These are phyloP conservation scores for Aleiodes leptofemur DNA, from an alignment of 2,888 invertebrate species.

Conservation along the genomic window DNA sequence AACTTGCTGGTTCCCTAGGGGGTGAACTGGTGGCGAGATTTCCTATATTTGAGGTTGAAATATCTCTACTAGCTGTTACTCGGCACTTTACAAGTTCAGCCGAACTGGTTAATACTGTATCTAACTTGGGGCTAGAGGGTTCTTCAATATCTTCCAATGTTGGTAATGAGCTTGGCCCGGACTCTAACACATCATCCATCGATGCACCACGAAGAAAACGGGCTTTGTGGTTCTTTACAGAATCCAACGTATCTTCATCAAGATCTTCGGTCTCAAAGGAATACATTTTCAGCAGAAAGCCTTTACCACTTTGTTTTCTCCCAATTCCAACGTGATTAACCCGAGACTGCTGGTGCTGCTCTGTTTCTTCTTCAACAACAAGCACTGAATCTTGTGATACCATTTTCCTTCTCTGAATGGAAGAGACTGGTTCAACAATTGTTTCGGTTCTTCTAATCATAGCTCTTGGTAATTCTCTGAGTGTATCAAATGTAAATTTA, in stretches of 20 bases:
- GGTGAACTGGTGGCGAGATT: conserved; percentile 55
- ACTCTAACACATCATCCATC: conserved; percentile 66
- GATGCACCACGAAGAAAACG: conserved; percentile 64
- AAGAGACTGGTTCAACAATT: conserved; percentile 47
- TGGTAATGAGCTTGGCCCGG: conserved; percentile 66
- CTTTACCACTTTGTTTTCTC: conserved; percentile 67
- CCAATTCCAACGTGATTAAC: conserved; percentile 46
- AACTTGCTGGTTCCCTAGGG: conserved; percentile 61
- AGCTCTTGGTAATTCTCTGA: conserved; percentile 52
- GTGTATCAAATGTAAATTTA: conserved; percentile 68
- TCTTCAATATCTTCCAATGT: conserved; percentile 57
- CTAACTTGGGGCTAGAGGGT: conserved; percentile 48
- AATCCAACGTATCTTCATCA: conserved; percentile 53
- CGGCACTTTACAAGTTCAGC: conserved; percentile 69
- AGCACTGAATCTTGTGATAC: conserved; percentile 38
- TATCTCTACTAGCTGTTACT: conserved; percentile 71
- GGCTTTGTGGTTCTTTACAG: conserved; percentile 60
- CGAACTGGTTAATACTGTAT: conserved; percentile 56
- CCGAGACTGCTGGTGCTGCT: conserved; percentile 47
- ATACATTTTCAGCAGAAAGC: conserved; percentile 71
- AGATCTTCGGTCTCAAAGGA: conserved; percentile 73
- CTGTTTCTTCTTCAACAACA: conserved; percentile 26
- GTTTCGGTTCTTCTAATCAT: conserved; percentile 47
- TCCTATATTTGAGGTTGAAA: conserved; percentile 62
- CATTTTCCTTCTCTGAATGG: conserved; percentile 45